Evolutionary conservation across 2,113 vertebrate genomes (phyloP).

Genomic region (Promerops cafer): DNA sequence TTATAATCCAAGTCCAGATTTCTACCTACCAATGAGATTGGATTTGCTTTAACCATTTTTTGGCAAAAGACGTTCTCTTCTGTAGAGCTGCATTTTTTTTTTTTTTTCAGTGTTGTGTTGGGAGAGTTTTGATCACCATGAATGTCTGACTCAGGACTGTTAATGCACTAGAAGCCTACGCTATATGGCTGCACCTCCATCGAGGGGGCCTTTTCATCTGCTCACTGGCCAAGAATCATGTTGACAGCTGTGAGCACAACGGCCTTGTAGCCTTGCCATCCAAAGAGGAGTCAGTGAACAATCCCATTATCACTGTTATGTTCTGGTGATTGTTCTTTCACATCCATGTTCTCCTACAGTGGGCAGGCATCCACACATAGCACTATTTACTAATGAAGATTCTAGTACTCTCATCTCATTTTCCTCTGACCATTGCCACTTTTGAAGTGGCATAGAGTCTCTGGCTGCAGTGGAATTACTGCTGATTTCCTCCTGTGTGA

Average conservation of each 20-base stretch:
- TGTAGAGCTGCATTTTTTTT: not conserved
- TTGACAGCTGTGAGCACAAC: not conserved
- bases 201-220: not conserved
- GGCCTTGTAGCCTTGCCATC: not conserved
- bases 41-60: not conserved
- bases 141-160: not conserved
- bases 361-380: not conserved
- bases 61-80: not conserved
- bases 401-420: not conserved
- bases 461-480: not conserved
- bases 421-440: not conserved
- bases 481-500: not conserved
- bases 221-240: not conserved
- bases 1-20: not conserved
- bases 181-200: not conserved
- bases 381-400: not conserved
- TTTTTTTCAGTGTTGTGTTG: not conserved
- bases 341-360: not conserved
- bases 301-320: not conserved
- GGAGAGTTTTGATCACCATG: not conserved
- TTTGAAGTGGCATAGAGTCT: not conserved
- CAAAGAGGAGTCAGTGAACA: not conserved
- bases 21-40: not conserved
- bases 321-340: not conserved
- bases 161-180: not conserved